Evolutionary conservation across 2,888 invertebrate species (phyloP).

Genomic region (Drosophila tanythrix): DNA sequence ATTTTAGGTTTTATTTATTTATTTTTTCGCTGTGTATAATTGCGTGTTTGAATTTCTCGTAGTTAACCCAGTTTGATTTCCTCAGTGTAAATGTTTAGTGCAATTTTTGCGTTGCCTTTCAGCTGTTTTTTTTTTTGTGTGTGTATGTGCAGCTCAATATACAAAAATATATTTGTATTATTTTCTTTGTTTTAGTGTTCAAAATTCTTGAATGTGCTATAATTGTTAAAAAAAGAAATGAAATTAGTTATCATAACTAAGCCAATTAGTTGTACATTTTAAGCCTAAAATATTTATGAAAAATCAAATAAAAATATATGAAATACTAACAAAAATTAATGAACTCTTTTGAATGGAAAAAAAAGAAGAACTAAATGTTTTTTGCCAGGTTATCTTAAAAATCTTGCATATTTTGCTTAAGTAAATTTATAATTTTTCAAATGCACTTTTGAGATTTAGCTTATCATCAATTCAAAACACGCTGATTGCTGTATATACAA

Average conservation of each 20-base stretch:
- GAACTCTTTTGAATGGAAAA: not conserved
- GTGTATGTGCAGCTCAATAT: constrained; percentile 19
- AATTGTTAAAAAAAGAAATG: constrained; percentile 78
- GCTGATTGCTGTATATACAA: constrained; percentile 36
- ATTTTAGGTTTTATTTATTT: constrained; percentile 19
- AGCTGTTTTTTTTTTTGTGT: constrained; percentile 8
- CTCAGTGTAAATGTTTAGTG: constrained; percentile 49
- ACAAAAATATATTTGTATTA: constrained; percentile 19
- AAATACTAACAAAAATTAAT: constrained; percentile 55
- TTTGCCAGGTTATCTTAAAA: not conserved
- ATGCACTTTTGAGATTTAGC: not conserved
- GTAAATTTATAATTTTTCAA: not conserved
- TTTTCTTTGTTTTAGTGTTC: constrained; percentile 42
- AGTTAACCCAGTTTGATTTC: constrained; percentile 44
- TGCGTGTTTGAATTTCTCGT: constrained; percentile 12
- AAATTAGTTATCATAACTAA: constrained; percentile 68
- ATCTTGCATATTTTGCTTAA: not conserved
- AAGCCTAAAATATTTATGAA: constrained; percentile 76
- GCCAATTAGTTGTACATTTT: constrained; percentile 76
- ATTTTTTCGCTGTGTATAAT: constrained; percentile 19
- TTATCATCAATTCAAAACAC: not conserved
- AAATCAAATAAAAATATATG: constrained; percentile 73
- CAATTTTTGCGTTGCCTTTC: constrained; percentile 67
- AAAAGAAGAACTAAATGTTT: not conserved
- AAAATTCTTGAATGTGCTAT: constrained; percentile 78